Evolutionary conservation across 2,113 vertebrate genomes (phyloP).

Genomic region (Mastomys coucha): DNA sequence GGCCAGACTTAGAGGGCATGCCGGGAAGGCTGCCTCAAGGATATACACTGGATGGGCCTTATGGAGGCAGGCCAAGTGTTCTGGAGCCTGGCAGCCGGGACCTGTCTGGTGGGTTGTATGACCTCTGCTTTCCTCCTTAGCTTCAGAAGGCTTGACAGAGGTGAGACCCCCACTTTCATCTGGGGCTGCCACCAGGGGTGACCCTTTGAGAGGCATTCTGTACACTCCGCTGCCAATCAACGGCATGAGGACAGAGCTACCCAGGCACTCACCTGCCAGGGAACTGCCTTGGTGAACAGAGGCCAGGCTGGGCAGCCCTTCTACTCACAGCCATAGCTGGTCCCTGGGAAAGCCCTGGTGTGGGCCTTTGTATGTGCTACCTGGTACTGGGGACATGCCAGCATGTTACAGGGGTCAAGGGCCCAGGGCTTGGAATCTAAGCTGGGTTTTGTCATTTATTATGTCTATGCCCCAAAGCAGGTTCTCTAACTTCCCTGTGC

Average conservation of each 20-base stretch:
- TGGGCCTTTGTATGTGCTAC: not conserved
- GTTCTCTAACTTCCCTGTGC: not conserved
- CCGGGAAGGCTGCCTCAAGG: not conserved
- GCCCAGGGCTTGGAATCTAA: not conserved
- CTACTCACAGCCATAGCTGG: rapidly evolving
- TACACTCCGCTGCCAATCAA: not conserved
- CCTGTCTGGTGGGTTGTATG: too few relatives aligned
- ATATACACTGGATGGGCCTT: rapidly evolving
- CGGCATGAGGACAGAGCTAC: not conserved
- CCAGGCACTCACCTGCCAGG: too few relatives aligned
- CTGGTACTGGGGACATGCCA: rapidly evolving
- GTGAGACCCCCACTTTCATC: not conserved
- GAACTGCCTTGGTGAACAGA: not conserved
- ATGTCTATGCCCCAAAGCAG: rapidly evolving
- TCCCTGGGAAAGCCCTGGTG: not conserved
- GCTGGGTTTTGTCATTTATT: not conserved
- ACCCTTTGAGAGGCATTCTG: not conserved
- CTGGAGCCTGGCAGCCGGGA: rapidly evolving
- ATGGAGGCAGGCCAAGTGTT: not conserved
- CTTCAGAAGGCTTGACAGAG: not conserved
- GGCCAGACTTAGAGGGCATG: not conserved
- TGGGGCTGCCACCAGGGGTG: not conserved
- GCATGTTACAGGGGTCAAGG: rapidly evolving
- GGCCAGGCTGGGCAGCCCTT: not conserved
- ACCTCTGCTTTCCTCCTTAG: not conserved